Evolutionary conservation across 2,888 invertebrate genomes (phyloP).

Genomic region (Thera obeliscata): DNA sequence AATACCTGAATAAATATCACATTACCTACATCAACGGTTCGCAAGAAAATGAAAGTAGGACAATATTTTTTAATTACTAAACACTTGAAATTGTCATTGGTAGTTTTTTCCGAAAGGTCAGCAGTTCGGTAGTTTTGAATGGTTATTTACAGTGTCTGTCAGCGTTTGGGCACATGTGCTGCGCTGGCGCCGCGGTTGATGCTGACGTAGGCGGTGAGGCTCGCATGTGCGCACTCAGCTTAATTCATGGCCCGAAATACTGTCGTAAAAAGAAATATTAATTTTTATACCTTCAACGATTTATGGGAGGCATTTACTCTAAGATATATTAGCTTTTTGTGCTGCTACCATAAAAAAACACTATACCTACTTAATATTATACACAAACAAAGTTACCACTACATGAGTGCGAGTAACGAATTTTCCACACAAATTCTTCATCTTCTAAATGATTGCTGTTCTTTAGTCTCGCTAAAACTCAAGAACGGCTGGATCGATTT

Average conservation of each 20-base stretch:
- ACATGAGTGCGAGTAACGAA: too few species aligned
- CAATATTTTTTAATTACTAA: constrained; percentile 9
- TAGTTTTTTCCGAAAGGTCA: constrained; percentile 56
- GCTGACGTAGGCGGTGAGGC: constrained; percentile 51
- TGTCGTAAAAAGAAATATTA: constrained; percentile 47
- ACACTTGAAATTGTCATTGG: constrained; percentile 41
- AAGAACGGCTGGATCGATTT: too few species aligned
- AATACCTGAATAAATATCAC: not conserved
- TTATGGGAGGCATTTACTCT: constrained; percentile 39
- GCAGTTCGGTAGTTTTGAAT: constrained; percentile 55
- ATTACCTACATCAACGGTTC: constrained; percentile 20
- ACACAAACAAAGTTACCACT: too few species aligned
- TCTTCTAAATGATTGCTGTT: too few species aligned
- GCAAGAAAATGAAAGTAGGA: constrained; percentile 10
- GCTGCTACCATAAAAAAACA: not conserved
- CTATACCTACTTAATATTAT: too few species aligned
- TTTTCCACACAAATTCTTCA: too few species aligned
- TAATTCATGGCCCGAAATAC: constrained; percentile 50
- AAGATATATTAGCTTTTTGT: constrained; percentile 13
- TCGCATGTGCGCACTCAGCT: constrained; percentile 61
- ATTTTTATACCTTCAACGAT: constrained; percentile 42
- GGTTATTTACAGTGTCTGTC: constrained; percentile 60
- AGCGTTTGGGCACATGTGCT: constrained; percentile 65
- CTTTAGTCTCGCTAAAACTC: too few species aligned
- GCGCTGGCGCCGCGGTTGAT: constrained; percentile 49